Conservation (phyloP, 2,113 vertebrate species). For the Ciconia boyciana region DNA sequence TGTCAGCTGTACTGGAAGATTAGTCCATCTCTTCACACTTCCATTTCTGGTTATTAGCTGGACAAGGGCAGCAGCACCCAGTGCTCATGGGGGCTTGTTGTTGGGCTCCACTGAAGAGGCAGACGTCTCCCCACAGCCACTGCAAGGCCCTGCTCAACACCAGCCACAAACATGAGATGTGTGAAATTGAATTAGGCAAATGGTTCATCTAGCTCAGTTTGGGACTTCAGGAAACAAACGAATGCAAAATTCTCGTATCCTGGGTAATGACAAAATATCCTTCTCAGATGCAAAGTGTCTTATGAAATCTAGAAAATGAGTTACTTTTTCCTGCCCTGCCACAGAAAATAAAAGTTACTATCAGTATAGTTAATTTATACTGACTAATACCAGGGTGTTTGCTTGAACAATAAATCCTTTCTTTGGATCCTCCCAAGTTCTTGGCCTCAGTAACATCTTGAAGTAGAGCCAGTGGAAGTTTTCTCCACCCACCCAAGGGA, state of each 20-base stretch:
- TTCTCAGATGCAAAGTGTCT: neutral
- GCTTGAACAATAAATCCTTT: neutral
- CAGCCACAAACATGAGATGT: neutral
- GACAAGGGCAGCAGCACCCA: neutral
- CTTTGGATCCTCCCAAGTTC: neutral
- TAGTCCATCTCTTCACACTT: neutral
- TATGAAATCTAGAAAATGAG: neutral
- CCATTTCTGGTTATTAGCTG: neutral
- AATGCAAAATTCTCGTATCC: neutral
- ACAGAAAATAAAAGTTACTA: neutral
- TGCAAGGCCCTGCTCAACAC: neutral
- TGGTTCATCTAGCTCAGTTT: neutral
- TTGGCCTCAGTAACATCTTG: neutral
- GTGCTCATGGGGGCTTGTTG: neutral
- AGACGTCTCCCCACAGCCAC: neutral
- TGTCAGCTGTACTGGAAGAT: neutral
- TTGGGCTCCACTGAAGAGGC: neutral
- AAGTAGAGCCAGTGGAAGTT: neutral
- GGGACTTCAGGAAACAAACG: neutral
- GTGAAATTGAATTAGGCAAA: neutral
- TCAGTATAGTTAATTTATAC: neutral
- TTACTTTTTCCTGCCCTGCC: neutral
- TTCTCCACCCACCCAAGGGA: neutral
- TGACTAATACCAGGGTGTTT: neutral
- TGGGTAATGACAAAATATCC: neutral